Base-by-base conservation (phyloP, 2,113 vertebrate genomes). In the Cinclus cinclus region DNA sequence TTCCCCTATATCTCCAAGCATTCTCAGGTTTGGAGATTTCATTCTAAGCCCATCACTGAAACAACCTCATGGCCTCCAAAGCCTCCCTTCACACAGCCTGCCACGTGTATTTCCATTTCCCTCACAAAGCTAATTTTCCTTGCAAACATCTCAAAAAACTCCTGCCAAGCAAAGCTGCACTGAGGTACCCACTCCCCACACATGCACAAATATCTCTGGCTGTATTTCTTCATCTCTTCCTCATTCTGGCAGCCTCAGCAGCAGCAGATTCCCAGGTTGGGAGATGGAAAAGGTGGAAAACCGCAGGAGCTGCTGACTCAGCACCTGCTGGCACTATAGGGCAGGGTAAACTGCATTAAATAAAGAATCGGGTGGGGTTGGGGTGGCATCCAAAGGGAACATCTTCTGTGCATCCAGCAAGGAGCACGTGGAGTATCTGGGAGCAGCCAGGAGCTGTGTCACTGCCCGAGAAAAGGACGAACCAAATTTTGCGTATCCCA, bases 241-340 rank as follows among this genome's bases (percentile, higher is more conserved):
- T 8, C 39, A 2, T 7, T 33, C 59, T 6, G 35, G 17, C 59
- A 74, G 53, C 20, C 55, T n/a, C 18, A 9, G 52, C 42, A 37
- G 33, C 8, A 18, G 37, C 39, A 44, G 27, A 25, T 70, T 44
- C 35, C 25, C 52, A 23, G 25, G 52, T 12, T 42, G 35, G 52
- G 52, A 76, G 63, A n/a, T 7, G 37, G 23, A 21, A 52, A 53
- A 85, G 42, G 13, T 41, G 63, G 73, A 10, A 81, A 90, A n/a
- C 5, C 24, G 1, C 21, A 39, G 62, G 21, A 80, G 18, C 50
- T 80, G 88, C 92, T 96, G 93, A 87, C 79, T 94, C 92, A 83
- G 88, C 88, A 88, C 56, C 69, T 68, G 52, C 82, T 63, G 88
- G 94, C 90, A 93, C 94, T 94, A 94, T 93, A 93, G 95, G 93